These are phyloP conservation scores for Protobothrops mucrosquamatus DNA, from an alignment of 2,113 vertebrate species.

Conservation along the genomic window DNA sequence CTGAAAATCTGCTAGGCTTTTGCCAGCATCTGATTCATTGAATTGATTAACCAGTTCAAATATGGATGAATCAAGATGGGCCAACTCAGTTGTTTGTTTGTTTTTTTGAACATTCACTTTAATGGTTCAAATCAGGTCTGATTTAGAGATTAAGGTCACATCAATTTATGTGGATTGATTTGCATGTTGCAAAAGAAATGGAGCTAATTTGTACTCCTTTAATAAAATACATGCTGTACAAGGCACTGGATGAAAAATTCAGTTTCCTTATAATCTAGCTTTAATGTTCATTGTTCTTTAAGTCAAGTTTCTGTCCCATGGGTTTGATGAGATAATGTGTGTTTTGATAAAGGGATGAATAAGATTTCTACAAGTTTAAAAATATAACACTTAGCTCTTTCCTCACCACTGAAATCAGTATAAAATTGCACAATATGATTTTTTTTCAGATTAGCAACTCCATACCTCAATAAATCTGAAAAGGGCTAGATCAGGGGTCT, in stretches of 20 bases:
- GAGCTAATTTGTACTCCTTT: not conserved
- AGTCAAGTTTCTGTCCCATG: not conserved
- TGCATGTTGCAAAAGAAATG: not conserved
- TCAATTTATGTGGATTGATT: not conserved
- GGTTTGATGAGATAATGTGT: not conserved
- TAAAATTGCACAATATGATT: not conserved
- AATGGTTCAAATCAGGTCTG: not conserved
- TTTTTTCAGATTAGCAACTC: not conserved
- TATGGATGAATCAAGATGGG: not conserved
- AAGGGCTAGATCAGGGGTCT: not conserved
- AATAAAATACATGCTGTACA: not conserved
- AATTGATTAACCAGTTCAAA: not conserved
- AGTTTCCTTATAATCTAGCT: not conserved
- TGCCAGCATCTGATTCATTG: not conserved
- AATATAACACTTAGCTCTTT: not conserved
- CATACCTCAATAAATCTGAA: not conserved
- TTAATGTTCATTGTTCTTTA: not conserved
- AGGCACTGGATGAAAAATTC: not conserved
- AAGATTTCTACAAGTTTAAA: not conserved
- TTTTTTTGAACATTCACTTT: not conserved
- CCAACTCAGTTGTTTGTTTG: not conserved
- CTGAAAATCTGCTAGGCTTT: not conserved
- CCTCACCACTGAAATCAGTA: not conserved
- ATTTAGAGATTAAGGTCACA: not conserved
- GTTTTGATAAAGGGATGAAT: not conserved